Percentiles rank a stretch among this genome's conserved stretches.
These are phyloP conservation scores for Guaruba guarouba DNA, from an alignment of 2,113 vertebrate genomes.

Conservation along the genomic window DNA sequence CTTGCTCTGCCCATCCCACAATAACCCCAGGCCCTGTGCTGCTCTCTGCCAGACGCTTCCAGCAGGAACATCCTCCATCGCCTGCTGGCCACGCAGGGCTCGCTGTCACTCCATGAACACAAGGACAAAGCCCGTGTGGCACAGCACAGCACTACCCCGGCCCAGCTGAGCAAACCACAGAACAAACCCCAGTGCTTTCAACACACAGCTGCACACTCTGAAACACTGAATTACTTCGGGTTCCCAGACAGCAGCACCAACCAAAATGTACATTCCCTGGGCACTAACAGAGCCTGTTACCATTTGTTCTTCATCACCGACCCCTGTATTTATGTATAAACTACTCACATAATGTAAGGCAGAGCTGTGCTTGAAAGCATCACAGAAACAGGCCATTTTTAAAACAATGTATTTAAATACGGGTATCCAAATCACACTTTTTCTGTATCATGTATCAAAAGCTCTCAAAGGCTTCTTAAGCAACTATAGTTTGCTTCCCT, in stretches of 20 bases:
- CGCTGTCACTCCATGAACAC: accelerated
- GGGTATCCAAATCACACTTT: background rate
- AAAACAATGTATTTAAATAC: background rate
- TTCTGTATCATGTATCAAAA: background rate
- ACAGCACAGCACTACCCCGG: background rate
- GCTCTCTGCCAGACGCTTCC: background rate
- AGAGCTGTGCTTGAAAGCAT: background rate
- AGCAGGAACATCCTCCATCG: background rate
- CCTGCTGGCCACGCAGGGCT: background rate
- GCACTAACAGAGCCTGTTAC: background rate
- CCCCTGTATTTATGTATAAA: background rate
- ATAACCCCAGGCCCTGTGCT: background rate
- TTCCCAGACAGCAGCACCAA: accelerated
- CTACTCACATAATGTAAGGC: background rate
- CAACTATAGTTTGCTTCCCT: background rate
- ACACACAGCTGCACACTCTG: accelerated
- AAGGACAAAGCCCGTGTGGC: background rate
- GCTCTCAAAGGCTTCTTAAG: background rate
- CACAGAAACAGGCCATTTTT: background rate
- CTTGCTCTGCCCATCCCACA: background rate
- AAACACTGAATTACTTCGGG: background rate
- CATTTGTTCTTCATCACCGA: background rate
- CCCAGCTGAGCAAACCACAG: background rate
- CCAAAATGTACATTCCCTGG: accelerated
- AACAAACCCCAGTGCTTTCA: background rate